A percentile compares a stretch with the other conserved stretches of the same genome.
Evolutionary conservation across 2,888 invertebrate genomes (phyloP).

Genomic region (Drosophila cracens): DNA sequence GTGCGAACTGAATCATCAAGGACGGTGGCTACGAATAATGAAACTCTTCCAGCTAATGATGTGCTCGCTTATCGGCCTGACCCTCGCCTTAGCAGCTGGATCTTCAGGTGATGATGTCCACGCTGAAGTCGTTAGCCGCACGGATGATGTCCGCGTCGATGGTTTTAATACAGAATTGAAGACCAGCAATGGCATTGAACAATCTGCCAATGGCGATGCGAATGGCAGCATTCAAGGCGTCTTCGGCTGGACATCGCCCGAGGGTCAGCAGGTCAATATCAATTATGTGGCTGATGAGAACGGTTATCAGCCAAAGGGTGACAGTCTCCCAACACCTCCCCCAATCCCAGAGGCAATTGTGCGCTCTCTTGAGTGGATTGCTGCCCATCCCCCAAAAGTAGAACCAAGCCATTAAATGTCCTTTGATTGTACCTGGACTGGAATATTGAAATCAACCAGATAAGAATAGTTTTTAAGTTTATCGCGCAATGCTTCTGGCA

Average conservation of each 20-base stretch:
- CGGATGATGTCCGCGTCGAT: neutral
- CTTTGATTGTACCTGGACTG: neutral
- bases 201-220: neutral
- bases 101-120: neutral
- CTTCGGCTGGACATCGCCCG: constrained; percentile 4
- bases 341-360: neutral
- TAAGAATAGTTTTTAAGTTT: neutral
- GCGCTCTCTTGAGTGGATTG: neutral
- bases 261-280: neutral
- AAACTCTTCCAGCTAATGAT: neutral
- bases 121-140: neutral
- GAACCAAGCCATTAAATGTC: neutral
- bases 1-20: neutral
- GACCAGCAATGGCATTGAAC: constrained; percentile 6
- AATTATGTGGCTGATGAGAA: constrained; percentile 1
- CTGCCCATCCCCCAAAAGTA: neutral
- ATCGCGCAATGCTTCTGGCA: neutral
- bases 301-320: neutral
- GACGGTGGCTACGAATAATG: neutral
- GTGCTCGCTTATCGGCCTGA: neutral
- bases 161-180: neutral
- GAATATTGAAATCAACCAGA: neutral
- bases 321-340: neutral
- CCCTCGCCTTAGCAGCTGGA: neutral
- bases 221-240: neutral